Evolutionary conservation across 2,797 vertebrate genomes (phyloP).

Genomic region (Trematomus bernacchii): DNA sequence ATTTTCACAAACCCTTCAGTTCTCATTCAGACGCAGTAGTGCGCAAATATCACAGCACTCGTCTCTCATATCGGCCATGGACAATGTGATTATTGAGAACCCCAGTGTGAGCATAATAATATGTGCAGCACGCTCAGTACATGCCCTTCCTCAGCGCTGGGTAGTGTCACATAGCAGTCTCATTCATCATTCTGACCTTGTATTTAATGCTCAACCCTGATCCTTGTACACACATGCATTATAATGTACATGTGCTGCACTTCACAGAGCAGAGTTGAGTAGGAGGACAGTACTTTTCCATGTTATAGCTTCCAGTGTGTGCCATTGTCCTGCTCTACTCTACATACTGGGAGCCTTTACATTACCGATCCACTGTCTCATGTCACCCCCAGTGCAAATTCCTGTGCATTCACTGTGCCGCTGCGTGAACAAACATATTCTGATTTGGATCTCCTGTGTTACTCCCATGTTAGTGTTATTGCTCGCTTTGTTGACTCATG

Average conservation of each 20-base stretch:
- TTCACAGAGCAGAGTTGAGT: constrained; percentile 24
- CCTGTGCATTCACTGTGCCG: constrained; percentile 18
- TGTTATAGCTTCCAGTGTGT: neutral
- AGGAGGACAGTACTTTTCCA: neutral
- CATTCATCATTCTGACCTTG: constrained; percentile 64
- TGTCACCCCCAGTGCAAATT: constrained; percentile 8
- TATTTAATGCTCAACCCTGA: constrained; percentile 47
- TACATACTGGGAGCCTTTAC: constrained; percentile 2
- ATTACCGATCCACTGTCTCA: neutral
- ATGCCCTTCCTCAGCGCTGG: constrained; percentile 25
- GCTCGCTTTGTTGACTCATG: constrained; percentile 71
- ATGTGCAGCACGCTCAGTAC: constrained; percentile 24
- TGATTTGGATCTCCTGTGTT: constrained; percentile 46
- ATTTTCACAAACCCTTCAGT: constrained; percentile 5
- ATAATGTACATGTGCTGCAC: constrained; percentile 14
- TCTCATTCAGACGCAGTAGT: constrained; percentile 37
- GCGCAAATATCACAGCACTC: constrained; percentile 21
- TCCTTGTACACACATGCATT: constrained; percentile 23
- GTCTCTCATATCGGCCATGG: constrained; percentile 11
- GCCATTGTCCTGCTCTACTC: neutral
- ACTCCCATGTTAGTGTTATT: constrained; percentile 68
- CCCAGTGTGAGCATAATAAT: constrained; percentile 27
- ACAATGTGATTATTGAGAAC: constrained; percentile 38
- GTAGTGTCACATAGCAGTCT: constrained; percentile 50
- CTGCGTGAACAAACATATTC: constrained; percentile 35